phyloP scores from a whole-genome alignment of 2,888 invertebrate species.

The Ecliptopera silaceata region DNA sequence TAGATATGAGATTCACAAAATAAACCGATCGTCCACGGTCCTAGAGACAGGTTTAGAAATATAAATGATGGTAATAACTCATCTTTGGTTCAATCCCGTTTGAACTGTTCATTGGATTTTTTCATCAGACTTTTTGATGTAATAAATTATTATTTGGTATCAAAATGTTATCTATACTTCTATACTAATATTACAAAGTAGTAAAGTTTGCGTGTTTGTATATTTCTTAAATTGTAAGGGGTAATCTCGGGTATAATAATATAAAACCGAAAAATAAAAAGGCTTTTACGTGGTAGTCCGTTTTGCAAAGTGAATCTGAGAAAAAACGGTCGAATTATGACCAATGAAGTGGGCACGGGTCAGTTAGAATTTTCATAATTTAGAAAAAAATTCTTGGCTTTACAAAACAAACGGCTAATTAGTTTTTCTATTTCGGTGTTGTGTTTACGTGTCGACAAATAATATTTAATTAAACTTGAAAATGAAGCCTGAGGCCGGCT shows the following conservation, averaged over 20 bases:
- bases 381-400: conserved; percentile 10
- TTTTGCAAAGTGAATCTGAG: no score
- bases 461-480: conserved; percentile 67
- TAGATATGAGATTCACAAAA: background rate
- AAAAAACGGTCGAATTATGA: no score
- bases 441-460: conserved; percentile 50
- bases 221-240: no score
- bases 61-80: background rate
- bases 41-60: background rate
- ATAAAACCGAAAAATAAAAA: no score
- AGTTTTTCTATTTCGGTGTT: conserved; percentile 39
- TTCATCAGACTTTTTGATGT: background rate
- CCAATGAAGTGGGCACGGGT: no score
- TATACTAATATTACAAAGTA: no score
- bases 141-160: background rate
- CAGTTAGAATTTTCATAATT: background rate
- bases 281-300: no score
- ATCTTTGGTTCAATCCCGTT: background rate
- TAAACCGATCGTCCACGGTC: background rate
- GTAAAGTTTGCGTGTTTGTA: no score
- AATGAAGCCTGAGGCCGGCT: conserved; percentile 58
- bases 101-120: background rate
- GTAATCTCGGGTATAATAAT: no score
- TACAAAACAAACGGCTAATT: conserved; percentile 24
- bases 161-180: background rate